A percentile compares a stretch with the other conserved stretches of the same genome.
These are phyloP conservation scores for Macrotus californicus DNA, from an alignment of 2,113 vertebrate species.

Conservation along the genomic window DNA sequence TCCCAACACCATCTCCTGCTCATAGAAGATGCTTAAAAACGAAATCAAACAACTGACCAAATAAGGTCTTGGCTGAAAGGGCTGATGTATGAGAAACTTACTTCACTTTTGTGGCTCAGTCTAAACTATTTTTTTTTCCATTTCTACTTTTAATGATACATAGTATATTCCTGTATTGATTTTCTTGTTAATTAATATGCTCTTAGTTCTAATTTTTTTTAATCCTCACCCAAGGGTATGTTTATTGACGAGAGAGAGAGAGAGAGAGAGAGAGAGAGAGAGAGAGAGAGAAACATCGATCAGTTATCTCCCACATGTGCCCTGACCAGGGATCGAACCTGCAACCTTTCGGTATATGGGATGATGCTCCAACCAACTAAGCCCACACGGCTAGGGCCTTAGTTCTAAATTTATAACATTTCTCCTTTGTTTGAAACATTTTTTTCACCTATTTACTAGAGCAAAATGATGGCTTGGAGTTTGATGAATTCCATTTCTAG, in stretches of 20 bases:
- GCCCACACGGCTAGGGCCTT: background rate
- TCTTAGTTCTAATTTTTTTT: background rate
- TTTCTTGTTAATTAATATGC: background rate
- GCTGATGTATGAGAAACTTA: background rate
- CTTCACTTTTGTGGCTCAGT: background rate
- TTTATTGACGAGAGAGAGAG: too few relatives aligned
- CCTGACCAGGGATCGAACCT: too few relatives aligned
- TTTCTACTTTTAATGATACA: background rate
- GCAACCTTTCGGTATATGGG: too few relatives aligned
- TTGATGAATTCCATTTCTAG: conserved; percentile 37
- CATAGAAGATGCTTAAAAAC: background rate
- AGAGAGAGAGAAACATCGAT: too few relatives aligned
- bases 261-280: too few relatives aligned
- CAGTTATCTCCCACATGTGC: too few relatives aligned
- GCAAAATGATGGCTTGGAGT: background rate
- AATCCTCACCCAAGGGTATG: too few relatives aligned
- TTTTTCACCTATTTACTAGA: background rate
- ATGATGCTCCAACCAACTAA: too few relatives aligned
- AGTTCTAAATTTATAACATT: background rate
- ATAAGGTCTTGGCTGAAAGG: background rate
- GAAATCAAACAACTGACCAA: background rate
- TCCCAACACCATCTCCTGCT: background rate
- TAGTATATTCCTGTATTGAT: background rate
- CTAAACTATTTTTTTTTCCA: background rate
- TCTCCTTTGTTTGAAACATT: conserved; percentile 26